Evolutionary conservation across 1,140 invertebrate species (phyloP), one percentile per base, ranked within the genome.

Genomic region (Maniola jurtina): DNA sequence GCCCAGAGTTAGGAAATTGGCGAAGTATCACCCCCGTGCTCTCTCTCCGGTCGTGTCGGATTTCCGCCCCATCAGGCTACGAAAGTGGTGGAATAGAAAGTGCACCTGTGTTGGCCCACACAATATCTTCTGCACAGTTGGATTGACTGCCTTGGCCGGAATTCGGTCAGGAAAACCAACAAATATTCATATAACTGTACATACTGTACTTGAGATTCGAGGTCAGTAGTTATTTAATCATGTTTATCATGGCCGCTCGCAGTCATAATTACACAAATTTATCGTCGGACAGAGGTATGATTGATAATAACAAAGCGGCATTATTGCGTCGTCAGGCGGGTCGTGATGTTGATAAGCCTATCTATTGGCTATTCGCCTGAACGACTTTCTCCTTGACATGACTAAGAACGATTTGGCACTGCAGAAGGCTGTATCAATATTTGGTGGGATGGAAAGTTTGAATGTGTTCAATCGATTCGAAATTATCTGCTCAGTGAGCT

Each of bases 361-460:
- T 87, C 81, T 72, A 62, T 72, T 73, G 76, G 75, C 66, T 79
- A 71, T 83, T 69, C 77, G 77, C 76, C 77, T 81, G 78, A 84
- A 71, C 73, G 76, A 77, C 68, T 83, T 72, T 61, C 71, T 68
- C 75, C 71, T 75, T 72, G 66, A 70, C 73, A 73, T 68, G 61
- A 72, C 70, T 75, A 55, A 73, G 63, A 68, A 82, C 63, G 62
- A 64, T 75, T 79, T 66, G 62, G 59, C 62, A 71, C 63, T 72
- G 67, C 66, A 71, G 60, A 61, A 66, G 66, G 68, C 65, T 69
- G 61, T 75, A 72, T 61, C 62, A 67, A 76, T 77, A 80, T 79
- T 81, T 79, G 73, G 57, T 73, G 71, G 72, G 68, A 79, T 79
- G 79, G 78, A 84, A 86, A 81, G 71, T 71, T 64, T 71, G 61